A percentile compares a stretch with the other conserved stretches of the same genome.
Evolutionary conservation across 2,888 invertebrate species (phyloP).

Genomic region (Caenorhabditis sulstoni): DNA sequence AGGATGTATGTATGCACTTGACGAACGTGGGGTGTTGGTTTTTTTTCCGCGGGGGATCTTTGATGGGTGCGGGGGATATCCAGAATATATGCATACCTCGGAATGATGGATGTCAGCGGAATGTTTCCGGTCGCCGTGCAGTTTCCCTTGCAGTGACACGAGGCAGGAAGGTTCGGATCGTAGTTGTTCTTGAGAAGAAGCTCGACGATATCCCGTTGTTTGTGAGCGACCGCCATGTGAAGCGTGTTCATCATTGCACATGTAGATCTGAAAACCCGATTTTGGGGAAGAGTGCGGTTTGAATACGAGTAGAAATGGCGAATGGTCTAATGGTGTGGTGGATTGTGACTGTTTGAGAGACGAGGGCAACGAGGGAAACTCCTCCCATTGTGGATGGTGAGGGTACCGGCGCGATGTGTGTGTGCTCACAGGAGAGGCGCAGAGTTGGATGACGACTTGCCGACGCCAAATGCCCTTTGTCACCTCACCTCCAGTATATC

Average conservation of each 20-base stretch:
- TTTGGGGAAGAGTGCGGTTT: no score
- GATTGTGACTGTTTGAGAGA: no score
- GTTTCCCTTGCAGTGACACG: conserved; percentile 80
- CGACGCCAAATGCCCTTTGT: no score
- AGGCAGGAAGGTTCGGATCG: conserved; percentile 84
- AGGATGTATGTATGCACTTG: conserved; percentile 19
- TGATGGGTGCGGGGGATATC: conserved; percentile 10
- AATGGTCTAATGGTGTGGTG: no score
- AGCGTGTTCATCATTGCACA: conserved; percentile 82
- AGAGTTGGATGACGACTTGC: no score
- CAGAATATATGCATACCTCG: conserved; percentile 59
- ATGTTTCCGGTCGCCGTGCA: conserved; percentile 78
- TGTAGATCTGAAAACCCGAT: conserved; percentile 70
- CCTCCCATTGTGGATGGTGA: no score
- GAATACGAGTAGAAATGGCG: neutral
- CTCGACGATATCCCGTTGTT: conserved; percentile 82
- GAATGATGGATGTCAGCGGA: conserved; percentile 77
- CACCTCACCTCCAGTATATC: no score
- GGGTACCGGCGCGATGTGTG: no score
- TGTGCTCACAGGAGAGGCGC: no score
- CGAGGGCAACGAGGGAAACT: no score
- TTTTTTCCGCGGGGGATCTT: conserved; percentile 12
- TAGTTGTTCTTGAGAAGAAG: conserved; percentile 82
- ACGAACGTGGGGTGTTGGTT: neutral
- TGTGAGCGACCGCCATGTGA: conserved; percentile 84